Evolutionary conservation across 2,113 vertebrate species (phyloP).

Genomic region (Amblyopsis rosae): DNA sequence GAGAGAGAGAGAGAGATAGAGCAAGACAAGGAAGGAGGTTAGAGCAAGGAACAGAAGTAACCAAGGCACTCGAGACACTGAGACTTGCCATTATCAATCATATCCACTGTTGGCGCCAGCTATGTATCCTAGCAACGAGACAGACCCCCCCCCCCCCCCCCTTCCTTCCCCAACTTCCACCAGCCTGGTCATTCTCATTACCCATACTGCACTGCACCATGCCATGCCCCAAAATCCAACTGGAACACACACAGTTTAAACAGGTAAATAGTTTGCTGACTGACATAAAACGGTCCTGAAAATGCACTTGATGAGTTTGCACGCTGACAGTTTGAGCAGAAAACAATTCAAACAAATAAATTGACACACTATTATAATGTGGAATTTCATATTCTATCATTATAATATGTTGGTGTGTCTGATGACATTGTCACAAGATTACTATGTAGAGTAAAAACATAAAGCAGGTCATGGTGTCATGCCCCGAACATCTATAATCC

Average conservation of each 20-base stretch:
- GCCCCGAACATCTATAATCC: not conserved
- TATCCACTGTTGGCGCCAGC: conserved; percentile 72
- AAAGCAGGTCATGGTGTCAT: no score
- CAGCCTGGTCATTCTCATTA: conserved; percentile 65
- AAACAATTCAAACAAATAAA: no score
- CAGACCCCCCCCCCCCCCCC: conserved; percentile 55
- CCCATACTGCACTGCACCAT: conserved; percentile 62
- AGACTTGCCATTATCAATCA: conserved; percentile 76
- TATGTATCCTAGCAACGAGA: conserved; percentile 75
- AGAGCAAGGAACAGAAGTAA: conserved; percentile 35
- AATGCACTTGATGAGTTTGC: no score
- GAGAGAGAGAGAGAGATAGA: conserved; percentile 33
- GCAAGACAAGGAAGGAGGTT: not conserved
- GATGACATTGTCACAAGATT: no score
- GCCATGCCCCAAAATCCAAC: conserved; percentile 57
- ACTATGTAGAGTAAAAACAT: conserved; percentile 31
- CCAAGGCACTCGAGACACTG: conserved; percentile 66
- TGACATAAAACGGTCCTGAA: no score
- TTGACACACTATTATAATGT: no score
- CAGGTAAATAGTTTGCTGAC: no score
- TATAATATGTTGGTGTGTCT: no score
- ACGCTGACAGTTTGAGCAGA: no score
- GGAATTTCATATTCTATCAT: no score
- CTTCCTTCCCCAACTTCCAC: conserved; percentile 48
- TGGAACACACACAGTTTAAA: no score